Base-by-base conservation (phyloP, 2,113 vertebrate genomes). In the Eulemur rufifrons region DNA sequence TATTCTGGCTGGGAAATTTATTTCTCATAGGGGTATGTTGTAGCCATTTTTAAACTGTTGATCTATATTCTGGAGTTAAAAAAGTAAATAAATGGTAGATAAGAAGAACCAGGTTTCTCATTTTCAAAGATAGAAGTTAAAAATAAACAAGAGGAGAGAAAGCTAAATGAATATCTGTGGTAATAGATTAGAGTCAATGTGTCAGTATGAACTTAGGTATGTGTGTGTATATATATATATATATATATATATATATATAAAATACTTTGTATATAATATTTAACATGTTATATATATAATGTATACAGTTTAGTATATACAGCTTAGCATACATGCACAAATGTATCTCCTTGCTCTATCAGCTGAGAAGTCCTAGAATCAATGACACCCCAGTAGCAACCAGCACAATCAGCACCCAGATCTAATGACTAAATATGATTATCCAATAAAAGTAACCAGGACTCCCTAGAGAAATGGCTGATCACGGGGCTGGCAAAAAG, bases 101-200 rank as follows among this genome's bases (percentile, higher is more conserved):
- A 94, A 87, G 15, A n/a, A 59, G 59, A 83, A 83, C 76, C 23
- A 82, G n/a, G 23, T 77, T 94, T 83, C 71, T 95, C 63, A 88
- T 45, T 77, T 42, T 84, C 89, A 78, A 45, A 88, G n/a, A 47
- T n/a, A 91, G 15, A 81, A 69, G 25, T 88, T 77, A 71, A 92
- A 91, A 94, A 68, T 88, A 86, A 45, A 23, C 45, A 59, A 81
- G 64, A 74, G 23, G 37, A 11, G 17, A 80, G 59, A 91, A 68
- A 82, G 37, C 21, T 83, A 88, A 68, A 89, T 77, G 29, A 45
- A 64, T 63, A 92, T 8, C 3, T 84, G 20, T 50, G 63, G 32
- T 64, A 78, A 78, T 94, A 42, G 76, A 76, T 82, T 88, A 83
- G 13, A 91, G 52, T 88, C 52, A 84, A 64, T 64, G 29, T 92